Base-by-base conservation (phyloP, 2,888 invertebrate genomes). In the Zelleria hepariella region DNA sequence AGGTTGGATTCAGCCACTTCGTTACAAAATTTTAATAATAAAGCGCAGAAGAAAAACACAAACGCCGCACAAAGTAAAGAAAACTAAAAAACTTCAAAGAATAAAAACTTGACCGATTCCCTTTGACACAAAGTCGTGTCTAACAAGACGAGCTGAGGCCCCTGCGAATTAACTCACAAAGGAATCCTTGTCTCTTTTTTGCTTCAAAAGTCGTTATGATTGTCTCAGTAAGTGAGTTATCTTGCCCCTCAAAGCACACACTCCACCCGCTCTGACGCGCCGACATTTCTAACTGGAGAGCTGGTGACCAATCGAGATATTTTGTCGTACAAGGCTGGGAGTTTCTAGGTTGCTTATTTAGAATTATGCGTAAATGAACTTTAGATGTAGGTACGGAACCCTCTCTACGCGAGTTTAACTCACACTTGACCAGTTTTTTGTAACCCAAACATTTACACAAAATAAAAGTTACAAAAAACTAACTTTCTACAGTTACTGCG, bases 121-220 rank as follows among this genome's bases (percentile, higher is more conserved):
- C 58, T 58, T 58, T 58, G 51, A 58, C 26, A 58, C 58, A 51
- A 27, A 52, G 21, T 51, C 58, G 20, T 7, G 51, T 42, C 32
- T 32, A 58, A 58, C 58, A 52, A 58, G 53, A 32, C 32, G 42
- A 51, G 51, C 20, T 51, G 23, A 51, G 51, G n/a, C 20, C 51
- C 21, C 21, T 51, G 2, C 20, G 23, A 51, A 51, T 51, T 51
- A 51, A 51, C 51, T 51, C 51, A 51, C 51, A 51, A 51, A 51
- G 21, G 51, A 51, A 51, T 10, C 2, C 5, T 21, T 5, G 3
- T 5, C 3, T 51, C 23, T 51, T 10, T 23, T 51, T 51, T 51
- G 6, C 20, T 7, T 23, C 8, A 5, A 42, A 42, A 42, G n/a
- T n/a, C 32, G 32, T 7, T 15, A 15, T 42, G 10, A 42, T 42